A percentile compares a stretch with the other conserved stretches of the same genome.
Evolutionary conservation across 1,140 invertebrate genomes (phyloP).

Genomic region (Drosophila jambulina): DNA sequence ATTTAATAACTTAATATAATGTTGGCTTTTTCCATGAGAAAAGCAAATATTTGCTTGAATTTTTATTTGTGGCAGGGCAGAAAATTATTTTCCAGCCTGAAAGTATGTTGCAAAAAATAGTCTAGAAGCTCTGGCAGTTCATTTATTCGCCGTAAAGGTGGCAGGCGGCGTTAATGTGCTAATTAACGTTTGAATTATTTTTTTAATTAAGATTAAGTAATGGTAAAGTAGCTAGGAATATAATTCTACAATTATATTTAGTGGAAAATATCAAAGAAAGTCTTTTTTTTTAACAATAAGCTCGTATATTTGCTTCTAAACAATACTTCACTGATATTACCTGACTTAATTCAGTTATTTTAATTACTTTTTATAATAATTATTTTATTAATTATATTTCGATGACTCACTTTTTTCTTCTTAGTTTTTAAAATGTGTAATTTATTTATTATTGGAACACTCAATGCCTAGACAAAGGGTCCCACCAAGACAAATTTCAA

Average conservation of each 20-base stretch:
- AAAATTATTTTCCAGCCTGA: not conserved
- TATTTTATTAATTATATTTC: not conserved
- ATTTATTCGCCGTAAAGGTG: not conserved
- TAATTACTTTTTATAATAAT: too few relatives aligned
- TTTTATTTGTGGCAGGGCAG: not conserved
- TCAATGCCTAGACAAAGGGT: constrained; percentile 78
- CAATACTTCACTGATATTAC: too few relatives aligned
- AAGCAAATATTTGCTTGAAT: constrained; percentile 11
- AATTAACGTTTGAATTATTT: not conserved
- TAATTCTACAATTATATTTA: not conserved
- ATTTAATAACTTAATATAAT: constrained; percentile 36
- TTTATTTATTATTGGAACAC: constrained; percentile 70
- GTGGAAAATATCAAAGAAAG: too few relatives aligned
- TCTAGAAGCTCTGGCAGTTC: not conserved
- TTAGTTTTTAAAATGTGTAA: constrained; percentile 16
- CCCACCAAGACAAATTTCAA: constrained; percentile 84
- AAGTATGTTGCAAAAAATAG: constrained; percentile 30
- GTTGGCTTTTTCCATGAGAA: not conserved
- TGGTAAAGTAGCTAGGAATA: not conserved
- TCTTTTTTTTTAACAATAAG: too few relatives aligned
- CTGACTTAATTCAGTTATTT: too few relatives aligned
- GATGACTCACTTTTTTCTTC: too few relatives aligned
- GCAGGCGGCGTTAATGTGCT: not conserved
- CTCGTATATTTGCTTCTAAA: too few relatives aligned
- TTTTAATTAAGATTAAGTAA: not conserved